A percentile compares a stretch with the other conserved stretches of the same genome.
Conservation (phyloP, 1,140 invertebrate genomes). For the Potamilus streckersoni region DNA sequence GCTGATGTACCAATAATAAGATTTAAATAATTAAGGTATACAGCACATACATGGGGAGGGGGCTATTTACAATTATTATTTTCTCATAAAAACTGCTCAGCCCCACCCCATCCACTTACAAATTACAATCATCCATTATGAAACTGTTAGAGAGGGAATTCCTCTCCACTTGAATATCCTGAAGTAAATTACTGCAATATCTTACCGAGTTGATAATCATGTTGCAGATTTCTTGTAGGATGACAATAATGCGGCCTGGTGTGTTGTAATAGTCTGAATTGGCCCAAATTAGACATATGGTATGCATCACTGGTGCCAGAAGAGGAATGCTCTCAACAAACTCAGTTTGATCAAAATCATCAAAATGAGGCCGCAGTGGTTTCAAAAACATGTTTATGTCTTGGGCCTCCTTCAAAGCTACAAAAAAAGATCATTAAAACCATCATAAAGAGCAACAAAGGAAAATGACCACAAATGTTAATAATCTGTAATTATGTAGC, state of each 20-base stretch:
- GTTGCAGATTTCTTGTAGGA: slow-evolving; percentile 90
- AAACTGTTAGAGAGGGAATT: background rate
- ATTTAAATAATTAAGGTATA: background rate
- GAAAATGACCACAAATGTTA: no score
- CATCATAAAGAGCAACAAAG: no score
- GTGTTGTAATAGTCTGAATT: slow-evolving; percentile 89
- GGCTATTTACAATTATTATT: background rate
- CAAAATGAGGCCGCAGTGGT: slow-evolving; percentile 83
- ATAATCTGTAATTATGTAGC: no score
- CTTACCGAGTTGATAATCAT: slow-evolving; percentile 78
- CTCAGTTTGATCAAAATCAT: slow-evolving; percentile 79
- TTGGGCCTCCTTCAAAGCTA: slow-evolving; percentile 86
- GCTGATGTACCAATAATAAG: no score
- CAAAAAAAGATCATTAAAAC: slow-evolving; percentile 23
- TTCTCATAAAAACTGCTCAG: background rate
- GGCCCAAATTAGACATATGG: slow-evolving; percentile 88
- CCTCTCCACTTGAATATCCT: no score
- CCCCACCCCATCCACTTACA: background rate
- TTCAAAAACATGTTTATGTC: slow-evolving; percentile 88
- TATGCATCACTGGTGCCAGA: slow-evolving; percentile 76
- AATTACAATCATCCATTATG: background rate
- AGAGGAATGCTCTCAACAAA: slow-evolving; percentile 49
- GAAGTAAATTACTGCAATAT: background rate
- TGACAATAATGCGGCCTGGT: slow-evolving; percentile 86
- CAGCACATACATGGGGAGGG: background rate